Base-by-base conservation (phyloP, 1,140 invertebrate genomes). In the Drosophila prosaltans region DNA sequence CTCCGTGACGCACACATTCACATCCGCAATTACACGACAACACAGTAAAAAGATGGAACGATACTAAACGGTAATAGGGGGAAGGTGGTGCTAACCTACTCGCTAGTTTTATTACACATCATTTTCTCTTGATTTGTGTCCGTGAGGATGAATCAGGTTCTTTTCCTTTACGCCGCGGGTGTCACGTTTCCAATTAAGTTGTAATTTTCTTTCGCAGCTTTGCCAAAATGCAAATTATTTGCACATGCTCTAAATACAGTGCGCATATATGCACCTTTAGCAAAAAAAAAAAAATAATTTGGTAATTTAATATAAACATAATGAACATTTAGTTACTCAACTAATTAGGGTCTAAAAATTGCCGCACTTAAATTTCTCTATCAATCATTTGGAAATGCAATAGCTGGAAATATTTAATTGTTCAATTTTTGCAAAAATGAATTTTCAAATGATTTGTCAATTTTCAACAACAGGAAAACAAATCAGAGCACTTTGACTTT, bases 121-220 rank as follows among this genome's bases (percentile, higher is more conserved):
- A 65, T 54, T 65, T 48, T 48, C 26, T 30, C 26, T 30, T 65
- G 41, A 65, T 65, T 65, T 65, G 62, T 65, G 62, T 54, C 30
- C 41, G 41, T 45, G 21, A 51, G 28, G 30, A 48, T 48, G 62
- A 65, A 54, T 39, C 43, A 48, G 62, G 4, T 59, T 59, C 2
- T 16, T 51, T 10, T 10, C 21, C 45, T 36, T 6, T 59, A 40
- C 24, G 36, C 32, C 9, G 41, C 32, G 40, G 30, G 48, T 48
- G 62, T 65, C 62, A 65, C 62, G 62, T 65, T 65, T 65, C 26
- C 62, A 65, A 65, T 65, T 65, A 65, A 65, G 43, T 32, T 36
- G 57, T 59, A 65, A 65, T 65, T 65, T 65, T 36, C 41, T 51
- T 54, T 65, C 48, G 30, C 32, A 24, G 43, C 26, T 54, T 9